phyloP scores from a whole-genome alignment of 2,113 vertebrate genomes.

The Ptilorrhoa leucosticta region DNA sequence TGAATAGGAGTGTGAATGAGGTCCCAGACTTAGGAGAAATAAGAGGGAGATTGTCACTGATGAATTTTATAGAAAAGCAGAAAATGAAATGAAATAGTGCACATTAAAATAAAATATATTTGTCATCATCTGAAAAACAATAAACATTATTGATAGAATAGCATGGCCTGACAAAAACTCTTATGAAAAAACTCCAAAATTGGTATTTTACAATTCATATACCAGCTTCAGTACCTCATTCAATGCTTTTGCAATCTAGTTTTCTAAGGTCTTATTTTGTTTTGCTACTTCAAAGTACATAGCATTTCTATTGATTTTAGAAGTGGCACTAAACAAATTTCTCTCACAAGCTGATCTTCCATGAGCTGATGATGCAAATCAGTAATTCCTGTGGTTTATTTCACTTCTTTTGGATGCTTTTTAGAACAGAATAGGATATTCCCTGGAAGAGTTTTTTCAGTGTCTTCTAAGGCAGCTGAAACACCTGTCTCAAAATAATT shows the following conservation, averaged over 20 bases:
- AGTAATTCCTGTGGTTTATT: background rate
- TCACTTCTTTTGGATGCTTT: background rate
- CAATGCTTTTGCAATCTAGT: background rate
- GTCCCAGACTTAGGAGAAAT: background rate
- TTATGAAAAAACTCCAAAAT: background rate
- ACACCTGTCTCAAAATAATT: background rate
- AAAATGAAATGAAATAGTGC: background rate
- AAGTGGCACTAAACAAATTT: background rate
- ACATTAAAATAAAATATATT: background rate
- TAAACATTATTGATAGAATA: background rate
- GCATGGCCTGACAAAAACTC: background rate
- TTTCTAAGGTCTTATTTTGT: background rate
- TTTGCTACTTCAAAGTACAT: background rate
- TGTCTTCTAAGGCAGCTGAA: background rate
- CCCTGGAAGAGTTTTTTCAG: background rate
- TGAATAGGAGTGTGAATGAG: accelerated
- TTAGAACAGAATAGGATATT: background rate
- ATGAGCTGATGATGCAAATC: background rate
- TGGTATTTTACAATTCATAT: background rate
- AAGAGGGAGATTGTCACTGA: background rate
- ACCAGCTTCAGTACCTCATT: background rate
- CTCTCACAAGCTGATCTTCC: background rate
- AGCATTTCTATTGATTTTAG: background rate
- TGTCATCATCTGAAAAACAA: background rate
- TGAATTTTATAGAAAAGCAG: background rate